Evolutionary conservation across 2,113 vertebrate genomes (phyloP), one percentile per base, ranked within the genome.

Genomic region (Stomatorhinus ivindoensis): DNA sequence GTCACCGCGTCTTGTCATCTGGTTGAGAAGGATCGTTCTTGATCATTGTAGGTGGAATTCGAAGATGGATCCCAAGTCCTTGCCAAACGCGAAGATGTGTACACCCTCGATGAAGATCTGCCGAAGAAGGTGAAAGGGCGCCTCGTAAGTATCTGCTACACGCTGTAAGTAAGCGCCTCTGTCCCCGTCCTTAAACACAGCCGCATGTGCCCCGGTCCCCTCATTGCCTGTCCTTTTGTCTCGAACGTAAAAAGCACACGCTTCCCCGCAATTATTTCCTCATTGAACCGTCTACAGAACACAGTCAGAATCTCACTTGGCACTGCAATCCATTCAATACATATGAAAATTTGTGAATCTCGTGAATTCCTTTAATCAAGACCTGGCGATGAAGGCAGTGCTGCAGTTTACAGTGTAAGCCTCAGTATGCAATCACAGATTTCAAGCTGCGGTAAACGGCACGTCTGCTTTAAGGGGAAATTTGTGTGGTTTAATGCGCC

Each of bases 101-200:
- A 99, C 92, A 97, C 96, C 6, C 93, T 99, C 91, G 96, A 98
- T 1, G 98, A 99, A 96, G 98, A 99, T 88, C 96, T 99, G 85
- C 98, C 98, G 87, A 99, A 99, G 94, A 98, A 97, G 95, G 97
- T 99, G 93, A 99, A 98, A 95, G 97, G 97, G 90, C 97, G 97
- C 90, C 97, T 97, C 92, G 98, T 99, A 97, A 98, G 98, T 97
- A 94, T 93, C 90, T 50, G 11, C 27, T 27, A 73, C 24, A 88
- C 87, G 51, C 48, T 50, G 50, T 88, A 31, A 88, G 51, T 51
- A 88, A 90, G 51, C 48, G 51, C 21, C 31, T 46, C 51, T 73
- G 47, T 90, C 17, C 3, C 42, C 8, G 35, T 53, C 50, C 27
- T 55, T 15, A 55, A n/a, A 89, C 13, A 31, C 55, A 86, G 44